Base-by-base conservation (phyloP, 2,113 vertebrate genomes). In the Protobothrops mucrosquamatus region DNA sequence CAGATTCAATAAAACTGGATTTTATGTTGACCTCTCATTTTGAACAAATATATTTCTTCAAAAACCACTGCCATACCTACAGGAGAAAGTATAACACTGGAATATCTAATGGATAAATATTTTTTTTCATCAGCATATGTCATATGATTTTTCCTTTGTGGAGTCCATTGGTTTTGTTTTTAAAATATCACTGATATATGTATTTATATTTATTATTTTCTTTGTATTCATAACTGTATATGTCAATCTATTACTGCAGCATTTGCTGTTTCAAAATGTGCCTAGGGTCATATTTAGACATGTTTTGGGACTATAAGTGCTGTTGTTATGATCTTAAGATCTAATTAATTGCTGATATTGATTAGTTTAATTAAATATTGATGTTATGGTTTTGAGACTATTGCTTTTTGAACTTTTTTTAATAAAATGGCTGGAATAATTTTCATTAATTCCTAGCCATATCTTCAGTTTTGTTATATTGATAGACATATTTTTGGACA, bases 341-440 rank as follows among this genome's bases (percentile, higher is more conserved):
- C 51, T 88, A 55, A 54, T 34, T 88, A 88, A 88, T 88, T 88
- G 87, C 51, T 88, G 12, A 39, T 56, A 88, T 56, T 88, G 87
- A n/a, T 55, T 88, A n/a, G 52, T 88, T 88, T 54, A 88, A 88
- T 54, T 88, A 88, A 88, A 88, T 88, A 54, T 88, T 55, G 87
- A 88, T 55, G 26, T 54, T 88, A 2, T 88, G 29, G 29, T 88
- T 88, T 34, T 15, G 46, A 9, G 87, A 55, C n/a, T 29, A 22
- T 88, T 56, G 51, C 52, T n/a, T 55, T 55, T 88, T n/a, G n/a
- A 88, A 39, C 29, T 88, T n/a, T 88, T 29, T 54, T 1, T 23
- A 11, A 88, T 55, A 56, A 88, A n/a, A 88, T 56, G 52, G 54
- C 18, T 88, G 26, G 29, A 88, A 88, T 88, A 52, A 18, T 54